phyloP scores from a whole-genome alignment of 1,140 invertebrate genomes.

The Dreissena polymorpha region DNA sequence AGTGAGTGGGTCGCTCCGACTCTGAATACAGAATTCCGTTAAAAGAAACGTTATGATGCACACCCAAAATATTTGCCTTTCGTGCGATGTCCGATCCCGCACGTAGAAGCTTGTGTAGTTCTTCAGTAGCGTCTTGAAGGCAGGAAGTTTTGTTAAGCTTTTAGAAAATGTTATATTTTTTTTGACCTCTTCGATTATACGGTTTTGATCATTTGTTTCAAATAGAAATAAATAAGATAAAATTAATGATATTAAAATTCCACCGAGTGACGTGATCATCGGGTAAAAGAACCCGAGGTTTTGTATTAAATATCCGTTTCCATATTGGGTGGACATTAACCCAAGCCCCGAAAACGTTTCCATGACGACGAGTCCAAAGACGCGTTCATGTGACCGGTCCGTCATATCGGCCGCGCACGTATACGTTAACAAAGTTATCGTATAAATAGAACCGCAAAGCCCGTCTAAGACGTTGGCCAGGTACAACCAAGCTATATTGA shows the following conservation, averaged over 20 bases:
- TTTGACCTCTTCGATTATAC: background rate
- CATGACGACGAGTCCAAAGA: background rate
- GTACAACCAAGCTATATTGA: slow-evolving; percentile 29
- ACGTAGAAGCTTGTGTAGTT: slow-evolving; percentile 25
- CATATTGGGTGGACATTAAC: slow-evolving; percentile 1
- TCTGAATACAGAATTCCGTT: background rate
- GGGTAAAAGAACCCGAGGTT: slow-evolving; percentile 22
- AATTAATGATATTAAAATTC: background rate
- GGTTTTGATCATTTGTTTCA: background rate
- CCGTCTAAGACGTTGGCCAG: slow-evolving; percentile 14
- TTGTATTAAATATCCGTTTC: slow-evolving; percentile 45
- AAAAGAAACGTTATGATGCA: background rate
- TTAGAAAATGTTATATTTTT: too few relatives aligned
- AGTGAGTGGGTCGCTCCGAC: background rate
- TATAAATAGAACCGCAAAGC: slow-evolving; percentile 8
- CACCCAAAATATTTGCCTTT: slow-evolving; percentile 10
- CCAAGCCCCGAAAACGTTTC: slow-evolving; percentile 19
- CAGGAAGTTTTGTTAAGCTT: background rate
- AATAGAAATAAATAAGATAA: slow-evolving; percentile 3
- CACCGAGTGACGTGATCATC: background rate
- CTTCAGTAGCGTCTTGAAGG: background rate
- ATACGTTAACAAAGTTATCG: background rate
- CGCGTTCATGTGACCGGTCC: background rate
- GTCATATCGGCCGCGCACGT: slow-evolving; percentile 19
- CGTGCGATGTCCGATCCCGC: background rate